Percentiles rank a stretch among this genome's conserved stretches.
Evolutionary conservation across 1,140 invertebrate genomes (phyloP).

Genomic region (Nixonia krombeini): DNA sequence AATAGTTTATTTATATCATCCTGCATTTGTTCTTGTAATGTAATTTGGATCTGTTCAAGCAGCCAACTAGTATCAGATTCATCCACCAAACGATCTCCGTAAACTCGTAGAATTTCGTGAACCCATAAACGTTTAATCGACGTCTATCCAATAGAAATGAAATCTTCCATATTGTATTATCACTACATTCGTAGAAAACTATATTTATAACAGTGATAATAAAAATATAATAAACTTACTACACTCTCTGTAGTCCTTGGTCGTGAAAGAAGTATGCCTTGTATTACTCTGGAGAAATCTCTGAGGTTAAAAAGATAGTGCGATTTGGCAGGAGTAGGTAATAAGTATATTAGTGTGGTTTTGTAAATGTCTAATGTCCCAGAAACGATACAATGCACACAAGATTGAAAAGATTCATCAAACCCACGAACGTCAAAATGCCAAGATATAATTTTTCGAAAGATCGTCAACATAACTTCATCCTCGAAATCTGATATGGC

Average conservation of each 20-base stretch:
- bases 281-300: slow-evolving; percentile 94
- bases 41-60: slow-evolving; percentile 76
- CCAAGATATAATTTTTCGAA: slow-evolving; percentile 93
- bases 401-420: slow-evolving; percentile 94
- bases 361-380: slow-evolving; percentile 93
- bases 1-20: slow-evolving; percentile 69
- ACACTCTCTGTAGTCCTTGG: too few relatives aligned
- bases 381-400: slow-evolving; percentile 89
- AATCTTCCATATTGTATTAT: too few relatives aligned
- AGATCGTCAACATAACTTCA: slow-evolving; percentile 87
- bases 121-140: slow-evolving; percentile 95
- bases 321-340: slow-evolving; percentile 92
- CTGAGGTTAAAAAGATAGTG: slow-evolving; percentile 96
- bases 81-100: slow-evolving; percentile 93
- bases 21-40: slow-evolving; percentile 75
- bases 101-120: slow-evolving; percentile 94
- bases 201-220: too few relatives aligned
- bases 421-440: slow-evolving; percentile 95
- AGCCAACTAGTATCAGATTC: slow-evolving; percentile 86
- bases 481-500: slow-evolving; percentile 94
- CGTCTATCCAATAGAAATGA: slow-evolving; percentile 57
- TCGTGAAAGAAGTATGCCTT: too few relatives aligned
- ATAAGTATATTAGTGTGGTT: slow-evolving; percentile 82
- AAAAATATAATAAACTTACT: too few relatives aligned
- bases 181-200: too few relatives aligned